Evolutionary conservation across 2,113 vertebrate species (phyloP), one percentile per base, ranked within the genome.

Genomic region (Pachyramphus minor): DNA sequence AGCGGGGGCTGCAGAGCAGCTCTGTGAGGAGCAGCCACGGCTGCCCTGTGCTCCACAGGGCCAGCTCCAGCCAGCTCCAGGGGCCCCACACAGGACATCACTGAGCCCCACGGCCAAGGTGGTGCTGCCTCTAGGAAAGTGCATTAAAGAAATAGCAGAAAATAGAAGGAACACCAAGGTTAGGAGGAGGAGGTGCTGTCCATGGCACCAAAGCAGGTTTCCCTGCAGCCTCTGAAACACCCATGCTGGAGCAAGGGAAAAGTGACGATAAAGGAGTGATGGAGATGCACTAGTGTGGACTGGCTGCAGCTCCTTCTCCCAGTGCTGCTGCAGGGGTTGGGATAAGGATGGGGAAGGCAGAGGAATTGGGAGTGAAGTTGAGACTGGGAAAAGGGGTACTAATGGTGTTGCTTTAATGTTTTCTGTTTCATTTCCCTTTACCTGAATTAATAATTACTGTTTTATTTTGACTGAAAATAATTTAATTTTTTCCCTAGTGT

Each of bases 11-110:
- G 56, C 0, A 4, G 28, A 14, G 30, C 0, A 4, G 7, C 9
- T 30, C 30, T 33, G 37, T 69, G 45, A 45, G 69, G 16, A 55
- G 21, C 11, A 6, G 15, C 8, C 0, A 0, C 23, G 10, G 42
- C 39, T 60, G 39, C 19, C 8, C 23, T 0, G 0, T 14, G 14
- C 25, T 3, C 2, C 14, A 55, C 14, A 37, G 20, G 8, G 19
- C 10, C 4, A 6, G 17, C n/a, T 81, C 42, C 64, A 49, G 23
- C 4, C 5, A 4, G 17, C 6, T 22, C 9, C 31, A 7, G 0
- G 1, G 1, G 16, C 8, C 4, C 45, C 33, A 37, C 3, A 0
- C 14, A 25, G 20, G 25, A 11, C 31, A 41, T 3, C 4, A 13
- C 24, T 55, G 28, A 58, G 17, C 15, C 63, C 24, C 6, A 14